Percentiles rank a stretch among this genome's conserved stretches.
Evolutionary conservation across 1,140 invertebrate genomes (phyloP).

Genomic region (Brachionus angularis): DNA sequence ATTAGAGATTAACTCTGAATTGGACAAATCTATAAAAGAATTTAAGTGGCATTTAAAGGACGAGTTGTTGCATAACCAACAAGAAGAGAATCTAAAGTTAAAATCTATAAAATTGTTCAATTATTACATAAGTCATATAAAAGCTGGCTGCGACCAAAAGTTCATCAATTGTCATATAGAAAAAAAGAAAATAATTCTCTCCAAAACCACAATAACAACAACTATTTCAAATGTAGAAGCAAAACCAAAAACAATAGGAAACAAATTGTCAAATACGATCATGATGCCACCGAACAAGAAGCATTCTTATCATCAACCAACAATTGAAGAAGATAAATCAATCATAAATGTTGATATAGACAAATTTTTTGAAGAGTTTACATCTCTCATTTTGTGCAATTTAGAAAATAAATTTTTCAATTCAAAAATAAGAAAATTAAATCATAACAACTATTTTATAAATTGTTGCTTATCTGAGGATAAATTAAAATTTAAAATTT

Average conservation of each 20-base stretch:
- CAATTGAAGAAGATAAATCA: neutral
- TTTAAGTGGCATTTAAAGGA: conserved; percentile 26
- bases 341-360: neutral
- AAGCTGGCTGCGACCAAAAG: no score
- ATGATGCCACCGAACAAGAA: neutral
- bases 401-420: neutral
- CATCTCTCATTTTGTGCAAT: neutral
- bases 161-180: no score
- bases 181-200: no score
- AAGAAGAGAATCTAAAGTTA: neutral
- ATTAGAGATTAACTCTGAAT: neutral
- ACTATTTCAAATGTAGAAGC: no score
- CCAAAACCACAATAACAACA: no score
- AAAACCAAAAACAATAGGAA: no score
- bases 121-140: neutral
- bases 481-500: neutral
- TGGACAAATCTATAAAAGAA: neutral
- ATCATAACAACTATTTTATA: neutral
- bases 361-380: conserved; percentile 10
- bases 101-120: neutral
- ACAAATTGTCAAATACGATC: neutral
- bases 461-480: neutral
- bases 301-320: neutral
- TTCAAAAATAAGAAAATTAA: neutral
- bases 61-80: neutral